Evolutionary conservation across 2,888 invertebrate species (phyloP).

Genomic region (Drosophila paranaensis): DNA sequence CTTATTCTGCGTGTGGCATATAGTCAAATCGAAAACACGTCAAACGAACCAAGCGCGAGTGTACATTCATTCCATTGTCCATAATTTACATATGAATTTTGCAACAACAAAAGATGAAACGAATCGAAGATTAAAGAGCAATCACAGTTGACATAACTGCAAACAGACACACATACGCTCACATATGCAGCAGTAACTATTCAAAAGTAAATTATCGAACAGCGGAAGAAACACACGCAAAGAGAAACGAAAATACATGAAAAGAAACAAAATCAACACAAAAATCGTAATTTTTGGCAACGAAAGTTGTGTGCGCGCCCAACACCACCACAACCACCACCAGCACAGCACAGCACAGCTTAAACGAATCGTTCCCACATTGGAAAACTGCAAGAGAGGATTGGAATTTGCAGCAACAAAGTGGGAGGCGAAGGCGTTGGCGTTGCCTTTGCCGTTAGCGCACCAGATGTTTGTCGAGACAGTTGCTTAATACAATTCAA

Average conservation of each 20-base stretch:
- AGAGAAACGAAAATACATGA: slow-evolving; percentile 29
- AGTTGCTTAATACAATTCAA: slow-evolving; percentile 57
- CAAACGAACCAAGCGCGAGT: slow-evolving; percentile 56
- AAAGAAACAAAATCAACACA: slow-evolving; percentile 9
- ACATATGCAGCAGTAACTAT: slow-evolving; percentile 9
- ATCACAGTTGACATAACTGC: slow-evolving; percentile 71
- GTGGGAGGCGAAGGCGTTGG: slow-evolving; percentile 47
- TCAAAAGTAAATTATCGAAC: slow-evolving; percentile 69
- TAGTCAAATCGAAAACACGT: slow-evolving; percentile 68
- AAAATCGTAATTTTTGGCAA: slow-evolving; percentile 60
- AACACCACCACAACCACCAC: background rate
- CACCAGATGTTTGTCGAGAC: slow-evolving; percentile 65
- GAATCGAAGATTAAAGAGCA: slow-evolving; percentile 57
- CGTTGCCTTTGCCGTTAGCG: slow-evolving; percentile 39
- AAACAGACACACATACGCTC: slow-evolving; percentile 26
- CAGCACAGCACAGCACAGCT: slow-evolving; percentile 8
- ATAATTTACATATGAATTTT: slow-evolving; percentile 72
- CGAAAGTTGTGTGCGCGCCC: slow-evolving; percentile 54
- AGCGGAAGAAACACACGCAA: slow-evolving; percentile 55
- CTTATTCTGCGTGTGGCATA: slow-evolving; percentile 61
- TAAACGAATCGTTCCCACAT: slow-evolving; percentile 43
- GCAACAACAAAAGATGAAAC: slow-evolving; percentile 58
- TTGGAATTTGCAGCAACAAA: slow-evolving; percentile 38
- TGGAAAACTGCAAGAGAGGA: slow-evolving; percentile 61
- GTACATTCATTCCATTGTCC: slow-evolving; percentile 66